phyloP scores from a whole-genome alignment of 2,113 vertebrate genomes.

The Tympanuchus pallidicinctus region DNA sequence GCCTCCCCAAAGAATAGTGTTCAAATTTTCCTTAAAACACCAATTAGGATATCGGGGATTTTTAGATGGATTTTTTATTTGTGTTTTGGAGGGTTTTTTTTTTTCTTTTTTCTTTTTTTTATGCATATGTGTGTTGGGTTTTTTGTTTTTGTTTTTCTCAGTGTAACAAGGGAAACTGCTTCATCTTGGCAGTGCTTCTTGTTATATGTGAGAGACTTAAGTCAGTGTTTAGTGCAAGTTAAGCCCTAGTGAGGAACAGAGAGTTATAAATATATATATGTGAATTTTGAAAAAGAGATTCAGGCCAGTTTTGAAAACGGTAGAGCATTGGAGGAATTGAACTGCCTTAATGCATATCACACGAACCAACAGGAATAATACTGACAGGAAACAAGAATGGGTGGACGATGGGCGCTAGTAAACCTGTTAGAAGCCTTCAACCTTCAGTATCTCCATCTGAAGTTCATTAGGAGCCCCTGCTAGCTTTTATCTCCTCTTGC shows the following conservation, averaged over 20 bases:
- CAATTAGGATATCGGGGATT: background rate
- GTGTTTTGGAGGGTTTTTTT: background rate
- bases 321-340: background rate
- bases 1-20: background rate
- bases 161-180: background rate
- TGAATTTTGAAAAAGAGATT: background rate
- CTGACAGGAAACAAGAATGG: background rate
- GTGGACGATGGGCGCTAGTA: background rate
- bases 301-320: background rate
- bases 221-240: background rate
- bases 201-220: conserved; percentile 1
- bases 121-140: background rate
- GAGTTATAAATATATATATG: background rate
- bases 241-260: background rate
- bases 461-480: background rate
- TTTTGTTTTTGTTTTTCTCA: background rate
- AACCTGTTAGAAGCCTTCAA: background rate
- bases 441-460: background rate
- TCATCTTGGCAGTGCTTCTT: background rate
- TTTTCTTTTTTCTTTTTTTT: background rate
- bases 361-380: background rate
- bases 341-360: background rate
- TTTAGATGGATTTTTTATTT: background rate
- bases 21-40: background rate
- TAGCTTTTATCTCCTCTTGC: background rate